Conservation (phyloP, 2,888 invertebrate genomes). For the Aphidoletes aphidimyza region DNA sequence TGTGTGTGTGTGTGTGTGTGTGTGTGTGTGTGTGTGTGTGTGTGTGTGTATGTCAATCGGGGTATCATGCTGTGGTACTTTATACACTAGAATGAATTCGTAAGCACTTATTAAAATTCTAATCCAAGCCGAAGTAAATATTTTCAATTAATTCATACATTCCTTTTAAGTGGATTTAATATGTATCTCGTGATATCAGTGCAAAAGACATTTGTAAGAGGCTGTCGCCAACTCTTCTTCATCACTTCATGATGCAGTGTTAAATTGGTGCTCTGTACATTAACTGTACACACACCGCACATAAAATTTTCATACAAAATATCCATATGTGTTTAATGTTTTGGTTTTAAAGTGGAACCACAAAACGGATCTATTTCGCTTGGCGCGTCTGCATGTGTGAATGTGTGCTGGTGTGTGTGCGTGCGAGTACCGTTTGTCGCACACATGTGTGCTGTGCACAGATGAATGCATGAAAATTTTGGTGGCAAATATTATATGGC, state of each 20-base stretch:
- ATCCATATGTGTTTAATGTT: slow-evolving; percentile 41
- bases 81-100: not conserved
- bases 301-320: slow-evolving; percentile 40
- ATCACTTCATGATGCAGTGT: not conserved
- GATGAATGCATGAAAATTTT: not conserved
- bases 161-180: slow-evolving; percentile 28
- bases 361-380: slow-evolving; percentile 29
- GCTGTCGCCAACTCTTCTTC: not conserved
- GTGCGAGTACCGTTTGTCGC: not conserved
- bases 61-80: not conserved
- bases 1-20: no score
- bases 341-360: slow-evolving; percentile 31
- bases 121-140: slow-evolving; percentile 21
- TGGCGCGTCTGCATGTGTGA: not conserved
- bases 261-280: not conserved
- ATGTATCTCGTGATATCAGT: not conserved
- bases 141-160: slow-evolving; percentile 51
- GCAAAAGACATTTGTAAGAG: not conserved
- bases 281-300: not conserved
- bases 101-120: slow-evolving; percentile 18
- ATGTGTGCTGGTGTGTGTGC: not conserved
- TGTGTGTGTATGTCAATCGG: slow-evolving; percentile 30
- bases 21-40: no score
- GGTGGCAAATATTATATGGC: not conserved
- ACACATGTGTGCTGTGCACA: not conserved